phyloP scores from a whole-genome alignment of 92 coral and sea anemone species.

The Isaurus tuberculatus region DNA sequence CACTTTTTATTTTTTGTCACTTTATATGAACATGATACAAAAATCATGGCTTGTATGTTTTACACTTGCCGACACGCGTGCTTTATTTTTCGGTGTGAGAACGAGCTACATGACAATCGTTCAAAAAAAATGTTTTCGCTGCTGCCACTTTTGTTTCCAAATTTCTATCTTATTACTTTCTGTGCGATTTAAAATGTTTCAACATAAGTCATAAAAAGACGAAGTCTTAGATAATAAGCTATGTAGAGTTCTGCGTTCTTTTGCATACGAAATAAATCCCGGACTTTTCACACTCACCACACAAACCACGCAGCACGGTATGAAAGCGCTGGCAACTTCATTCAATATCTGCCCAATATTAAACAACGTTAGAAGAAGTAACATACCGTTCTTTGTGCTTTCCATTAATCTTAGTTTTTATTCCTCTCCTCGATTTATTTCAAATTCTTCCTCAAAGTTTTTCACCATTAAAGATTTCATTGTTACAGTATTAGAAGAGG shows the following conservation, averaged over 20 bases:
- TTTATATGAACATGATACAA: background rate
- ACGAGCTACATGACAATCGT: conserved; percentile 10
- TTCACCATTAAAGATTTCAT: conserved; percentile 9
- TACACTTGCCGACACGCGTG: background rate
- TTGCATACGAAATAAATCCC: conserved; percentile 18
- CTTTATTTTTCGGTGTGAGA: background rate
- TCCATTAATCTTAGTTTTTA: conserved; percentile 13
- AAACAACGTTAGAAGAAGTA: background rate
- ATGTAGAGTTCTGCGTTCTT: conserved; percentile 11
- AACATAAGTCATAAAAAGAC: conserved; percentile 11
- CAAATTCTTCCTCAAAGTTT: background rate
- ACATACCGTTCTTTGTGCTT: conserved; percentile 24
- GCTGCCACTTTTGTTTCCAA: conserved; percentile 1
- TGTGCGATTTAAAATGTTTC: conserved; percentile 30
- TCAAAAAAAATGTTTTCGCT: conserved; percentile 5
- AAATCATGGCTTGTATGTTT: background rate
- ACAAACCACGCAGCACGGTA: background rate
- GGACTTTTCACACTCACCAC: conserved; percentile 8
- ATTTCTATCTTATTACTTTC: conserved; percentile 17
- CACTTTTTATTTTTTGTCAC: background rate
- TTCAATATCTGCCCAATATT: conserved; percentile 10
- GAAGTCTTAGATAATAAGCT: background rate
- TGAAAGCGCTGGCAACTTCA: conserved; percentile 9
- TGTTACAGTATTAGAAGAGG: conserved; percentile 10
- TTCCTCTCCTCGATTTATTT: conserved; percentile 22